Percentiles rank a stretch among this genome's conserved stretches.
Conservation (phyloP, 2,797 vertebrate species). For the Chanos chanos region DNA sequence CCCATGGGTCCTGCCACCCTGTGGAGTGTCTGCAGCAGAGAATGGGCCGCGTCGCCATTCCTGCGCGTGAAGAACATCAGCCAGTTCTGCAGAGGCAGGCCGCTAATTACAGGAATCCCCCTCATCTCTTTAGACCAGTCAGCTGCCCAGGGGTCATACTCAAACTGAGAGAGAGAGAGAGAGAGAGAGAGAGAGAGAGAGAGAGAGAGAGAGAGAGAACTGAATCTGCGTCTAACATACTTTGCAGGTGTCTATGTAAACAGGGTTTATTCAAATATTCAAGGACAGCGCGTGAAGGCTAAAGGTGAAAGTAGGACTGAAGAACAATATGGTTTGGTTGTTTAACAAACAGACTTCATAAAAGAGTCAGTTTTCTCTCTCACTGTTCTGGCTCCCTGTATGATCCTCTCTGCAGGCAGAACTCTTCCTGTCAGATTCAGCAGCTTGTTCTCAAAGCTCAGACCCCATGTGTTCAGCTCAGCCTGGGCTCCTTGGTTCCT, state of each 20-base stretch:
- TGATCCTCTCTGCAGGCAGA: slow-evolving; percentile 82
- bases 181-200: too few species aligned
- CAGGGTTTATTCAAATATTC: too few species aligned
- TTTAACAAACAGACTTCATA: background rate
- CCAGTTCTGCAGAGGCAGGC: slow-evolving; percentile 80
- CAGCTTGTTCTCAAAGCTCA: slow-evolving; percentile 83
- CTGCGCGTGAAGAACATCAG: slow-evolving; percentile 77
- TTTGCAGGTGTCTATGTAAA: too few species aligned
- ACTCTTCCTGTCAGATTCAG: slow-evolving; percentile 80
- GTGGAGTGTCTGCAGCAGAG: slow-evolving; percentile 75
- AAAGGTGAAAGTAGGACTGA: background rate
- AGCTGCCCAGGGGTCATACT: slow-evolving; percentile 76
- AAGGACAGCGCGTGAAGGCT: background rate
- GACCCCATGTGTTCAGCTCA: slow-evolving; percentile 85
- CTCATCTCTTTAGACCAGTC: slow-evolving; percentile 90
- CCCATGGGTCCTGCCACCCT: slow-evolving; percentile 81
- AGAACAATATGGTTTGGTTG: too few species aligned
- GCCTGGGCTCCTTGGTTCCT: slow-evolving; percentile 80
- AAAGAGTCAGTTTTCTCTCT: slow-evolving; percentile 34
- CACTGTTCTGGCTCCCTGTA: slow-evolving; percentile 78
- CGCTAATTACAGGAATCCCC: slow-evolving; percentile 71
- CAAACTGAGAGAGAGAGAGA: slow-evolving; percentile 66
- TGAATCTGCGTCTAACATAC: too few species aligned
- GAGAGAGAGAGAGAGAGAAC: too few species aligned
- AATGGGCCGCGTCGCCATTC: slow-evolving; percentile 72